Evolutionary conservation across 2,797 vertebrate species (phyloP).

Genomic region (Nasua narica): DNA sequence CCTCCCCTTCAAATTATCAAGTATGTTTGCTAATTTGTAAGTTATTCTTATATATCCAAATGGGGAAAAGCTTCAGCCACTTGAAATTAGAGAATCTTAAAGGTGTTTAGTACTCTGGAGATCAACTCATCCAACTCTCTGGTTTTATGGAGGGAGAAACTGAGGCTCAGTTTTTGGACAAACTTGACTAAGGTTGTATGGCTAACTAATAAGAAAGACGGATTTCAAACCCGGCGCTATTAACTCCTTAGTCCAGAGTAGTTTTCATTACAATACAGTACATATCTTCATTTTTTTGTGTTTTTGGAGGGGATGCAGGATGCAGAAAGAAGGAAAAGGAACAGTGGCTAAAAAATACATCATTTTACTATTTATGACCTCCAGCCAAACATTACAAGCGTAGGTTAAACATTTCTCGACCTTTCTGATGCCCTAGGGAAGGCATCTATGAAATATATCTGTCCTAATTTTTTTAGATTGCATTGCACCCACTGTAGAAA

Average conservation of each 20-base stretch:
- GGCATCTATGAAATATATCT: not conserved
- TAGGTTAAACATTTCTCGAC: not conserved
- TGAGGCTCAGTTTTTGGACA: not conserved
- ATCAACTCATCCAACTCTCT: not conserved
- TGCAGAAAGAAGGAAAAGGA: not conserved
- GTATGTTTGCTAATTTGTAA: not conserved
- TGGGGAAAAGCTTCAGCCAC: not conserved
- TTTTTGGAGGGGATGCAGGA: not conserved
- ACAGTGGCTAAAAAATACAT: not conserved
- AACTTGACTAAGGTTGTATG: not conserved
- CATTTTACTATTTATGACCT: conserved; percentile 17
- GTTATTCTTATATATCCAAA: not conserved
- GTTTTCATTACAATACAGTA: not conserved
- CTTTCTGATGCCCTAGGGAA: not conserved
- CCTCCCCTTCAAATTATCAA: conserved; percentile 32
- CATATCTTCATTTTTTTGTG: not conserved
- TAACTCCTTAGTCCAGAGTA: not conserved
- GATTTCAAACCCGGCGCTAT: not conserved
- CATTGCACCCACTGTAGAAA: not conserved
- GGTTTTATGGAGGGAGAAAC: not conserved
- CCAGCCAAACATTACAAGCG: not conserved
- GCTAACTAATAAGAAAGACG: not conserved
- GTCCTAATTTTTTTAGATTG: not conserved
- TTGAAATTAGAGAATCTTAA: conserved; percentile 1
- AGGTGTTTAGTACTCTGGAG: not conserved